Evolutionary conservation across 1,140 invertebrate species (phyloP), one percentile per base, ranked within the genome.

Genomic region (Drosophila aff.): DNA sequence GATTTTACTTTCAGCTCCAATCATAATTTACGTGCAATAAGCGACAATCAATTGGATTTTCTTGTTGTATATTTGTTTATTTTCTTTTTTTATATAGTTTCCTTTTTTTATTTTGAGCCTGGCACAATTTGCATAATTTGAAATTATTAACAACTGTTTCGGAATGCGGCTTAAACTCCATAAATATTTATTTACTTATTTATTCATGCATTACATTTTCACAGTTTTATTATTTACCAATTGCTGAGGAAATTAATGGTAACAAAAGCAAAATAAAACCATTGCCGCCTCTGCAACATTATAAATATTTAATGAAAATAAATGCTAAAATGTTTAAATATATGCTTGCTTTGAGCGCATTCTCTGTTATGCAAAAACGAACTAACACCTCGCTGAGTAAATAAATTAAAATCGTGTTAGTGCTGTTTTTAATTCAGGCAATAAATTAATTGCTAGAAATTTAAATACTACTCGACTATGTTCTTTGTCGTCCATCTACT

Each of bases 121-220:
- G 23, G 41, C 11, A n/a, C 44, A 40, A 74, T 74, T 73, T 73
- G 71, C 71, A 74, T 74, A 73, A 60, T 72, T 49, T 43, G 44
- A 81, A 84, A 80, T 80, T 72, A 76, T 72, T 47, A 60, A 61
- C 61, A 81, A 76, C 74, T 72, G 72, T 76, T 84, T 76, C 55
- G 57, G 50, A 57, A 71, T 76, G 31, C 47, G 41, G 46, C 72
- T 52, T 40, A 66, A 63, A 65, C 36, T 50, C 38, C 43, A 76
- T 67, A 80, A 83, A 83, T 80, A 76, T 80, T 80, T 60, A 62
- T 60, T 49, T 31, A 33, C 43, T 73, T 23, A 73, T 50, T 60
- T 60, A 73, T 73, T 73, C 23, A 73, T 73, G 53, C 64, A 53
- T 53, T 44, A 41, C 28, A 53, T 52, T 68, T 36, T 49, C 60